These are phyloP conservation scores for Chromis chromis DNA, from an alignment of 2,797 vertebrate genomes.

Conservation along the genomic window DNA sequence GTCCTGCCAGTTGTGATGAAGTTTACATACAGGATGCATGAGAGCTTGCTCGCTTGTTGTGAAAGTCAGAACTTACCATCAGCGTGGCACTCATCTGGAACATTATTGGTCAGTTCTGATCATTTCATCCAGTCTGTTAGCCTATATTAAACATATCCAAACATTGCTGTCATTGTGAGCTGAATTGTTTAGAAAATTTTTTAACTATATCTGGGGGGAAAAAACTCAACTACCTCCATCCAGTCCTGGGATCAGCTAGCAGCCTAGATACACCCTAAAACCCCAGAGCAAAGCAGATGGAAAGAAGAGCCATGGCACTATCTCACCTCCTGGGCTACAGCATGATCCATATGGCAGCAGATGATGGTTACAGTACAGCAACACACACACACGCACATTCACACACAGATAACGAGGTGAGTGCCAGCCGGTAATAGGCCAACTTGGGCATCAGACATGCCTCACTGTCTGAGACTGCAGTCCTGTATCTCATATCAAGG, in stretches of 20 bases:
- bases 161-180: neutral
- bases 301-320: constrained; percentile 56
- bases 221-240: neutral
- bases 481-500: constrained; percentile 68
- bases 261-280: constrained; percentile 31
- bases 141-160: neutral
- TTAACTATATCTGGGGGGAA: neutral
- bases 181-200: neutral
- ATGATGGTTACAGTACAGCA: constrained; percentile 70
- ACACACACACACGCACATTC: constrained; percentile 25
- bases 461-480: constrained; percentile 74
- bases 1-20: neutral
- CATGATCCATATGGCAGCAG: constrained; percentile 75
- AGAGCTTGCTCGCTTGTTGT: neutral
- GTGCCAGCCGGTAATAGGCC: constrained; percentile 66
- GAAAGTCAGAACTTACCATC: neutral
- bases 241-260: constrained; percentile 13
- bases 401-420: constrained; percentile 56
- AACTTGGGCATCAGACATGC: constrained; percentile 66
- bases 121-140: neutral
- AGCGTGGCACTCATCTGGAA: neutral
- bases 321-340: constrained; percentile 63
- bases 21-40: neutral
- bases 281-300: constrained; percentile 59
- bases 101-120: neutral